Conservation (phyloP, 2,797 vertebrate species). For the Selene dorsalis region DNA sequence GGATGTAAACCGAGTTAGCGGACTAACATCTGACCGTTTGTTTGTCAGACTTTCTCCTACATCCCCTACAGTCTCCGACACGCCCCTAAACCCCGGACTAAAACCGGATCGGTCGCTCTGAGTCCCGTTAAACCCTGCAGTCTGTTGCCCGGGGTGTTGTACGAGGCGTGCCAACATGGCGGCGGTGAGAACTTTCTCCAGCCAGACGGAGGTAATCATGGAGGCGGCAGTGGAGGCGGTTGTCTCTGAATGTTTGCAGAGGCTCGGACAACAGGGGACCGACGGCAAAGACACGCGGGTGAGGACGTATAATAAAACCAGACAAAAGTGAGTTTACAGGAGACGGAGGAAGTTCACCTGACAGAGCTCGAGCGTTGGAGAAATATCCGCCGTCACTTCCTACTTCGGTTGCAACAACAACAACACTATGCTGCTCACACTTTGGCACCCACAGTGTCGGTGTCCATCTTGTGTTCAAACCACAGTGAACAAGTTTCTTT, state of each 20-base stretch:
- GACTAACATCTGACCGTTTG: conserved; percentile 2
- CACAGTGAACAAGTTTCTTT: not conserved
- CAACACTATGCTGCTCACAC: no score
- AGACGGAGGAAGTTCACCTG: not conserved
- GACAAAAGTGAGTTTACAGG: no score
- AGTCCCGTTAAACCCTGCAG: no score
- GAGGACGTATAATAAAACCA: not conserved
- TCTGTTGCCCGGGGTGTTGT: no score
- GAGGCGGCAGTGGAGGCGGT: conserved; percentile 55
- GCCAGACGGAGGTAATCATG: conserved; percentile 64
- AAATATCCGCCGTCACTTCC: conserved; percentile 56
- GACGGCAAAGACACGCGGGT: conserved; percentile 31
- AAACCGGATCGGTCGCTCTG: no score
- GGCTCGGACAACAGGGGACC: not conserved
- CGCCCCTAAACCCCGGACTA: no score
- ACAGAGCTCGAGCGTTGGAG: not conserved
- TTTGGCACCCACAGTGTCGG: not conserved
- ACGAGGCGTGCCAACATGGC: conserved; percentile 8
- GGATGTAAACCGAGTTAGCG: conserved; percentile 29
- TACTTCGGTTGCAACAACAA: not conserved
- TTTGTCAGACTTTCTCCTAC: not conserved
- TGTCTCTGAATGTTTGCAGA: conserved; percentile 2
- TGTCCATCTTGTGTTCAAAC: not conserved
- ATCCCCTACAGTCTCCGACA: no score
- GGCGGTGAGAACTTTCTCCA: conserved; percentile 46